Evolutionary conservation across 1,140 invertebrate genomes (phyloP).

Genomic region (Mercenaria mercenaria): DNA sequence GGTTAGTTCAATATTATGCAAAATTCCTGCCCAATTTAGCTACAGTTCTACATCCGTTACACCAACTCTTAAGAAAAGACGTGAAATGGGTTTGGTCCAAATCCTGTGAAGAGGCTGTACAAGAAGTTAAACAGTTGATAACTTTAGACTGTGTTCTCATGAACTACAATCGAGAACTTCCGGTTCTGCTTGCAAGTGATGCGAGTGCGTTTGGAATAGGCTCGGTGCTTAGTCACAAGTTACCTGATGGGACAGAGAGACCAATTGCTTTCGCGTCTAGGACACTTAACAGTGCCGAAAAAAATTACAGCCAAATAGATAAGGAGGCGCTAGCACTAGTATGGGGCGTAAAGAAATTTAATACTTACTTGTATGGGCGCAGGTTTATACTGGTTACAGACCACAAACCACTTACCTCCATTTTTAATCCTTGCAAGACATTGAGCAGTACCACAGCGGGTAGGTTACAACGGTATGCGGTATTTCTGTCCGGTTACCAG

Average conservation of each 20-base stretch:
- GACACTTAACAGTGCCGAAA: conserved; percentile 86
- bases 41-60: conserved; percentile 48
- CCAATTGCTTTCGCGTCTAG: conserved; percentile 86
- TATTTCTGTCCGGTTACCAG: conserved; percentile 76
- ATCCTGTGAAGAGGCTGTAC: conserved; percentile 30
- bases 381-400: conserved; percentile 86
- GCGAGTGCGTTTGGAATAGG: conserved; percentile 87
- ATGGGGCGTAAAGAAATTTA: too few species aligned
- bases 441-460: conserved; percentile 80
- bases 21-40: conserved; percentile 67
- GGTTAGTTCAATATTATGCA: conserved; percentile 68
- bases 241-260: conserved; percentile 77
- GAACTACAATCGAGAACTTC: conserved; percentile 57
- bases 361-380: conserved; percentile 87
- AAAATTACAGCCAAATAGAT: too few species aligned
- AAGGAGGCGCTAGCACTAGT: too few species aligned
- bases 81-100: conserved; percentile 58
- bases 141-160: conserved; percentile 46
- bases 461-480: conserved; percentile 77
- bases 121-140: conserved; percentile 56
- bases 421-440: conserved; percentile 81
- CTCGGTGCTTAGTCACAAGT: conserved; percentile 85
- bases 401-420: conserved; percentile 85
- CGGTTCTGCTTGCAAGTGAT: conserved; percentile 85
- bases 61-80: too few species aligned